phyloP scores from a whole-genome alignment of 2,113 vertebrate genomes.

The Lepus americanus region DNA sequence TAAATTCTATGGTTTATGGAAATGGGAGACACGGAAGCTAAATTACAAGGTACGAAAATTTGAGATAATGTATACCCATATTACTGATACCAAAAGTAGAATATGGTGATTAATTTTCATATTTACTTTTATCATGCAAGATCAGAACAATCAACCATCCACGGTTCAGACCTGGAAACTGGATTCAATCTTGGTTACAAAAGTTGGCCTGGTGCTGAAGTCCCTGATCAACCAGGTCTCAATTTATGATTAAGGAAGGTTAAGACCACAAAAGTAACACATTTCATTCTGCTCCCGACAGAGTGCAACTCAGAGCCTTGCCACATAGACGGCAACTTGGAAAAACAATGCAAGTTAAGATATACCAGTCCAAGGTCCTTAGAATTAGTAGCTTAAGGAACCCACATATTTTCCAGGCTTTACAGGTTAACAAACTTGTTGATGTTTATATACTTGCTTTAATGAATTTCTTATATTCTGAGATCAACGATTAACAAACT shows the following conservation, averaged over 20 bases:
- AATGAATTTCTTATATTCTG: constrained; percentile 25
- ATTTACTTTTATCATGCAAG: constrained; percentile 21
- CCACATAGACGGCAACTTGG: not conserved
- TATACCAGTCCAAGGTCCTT: not conserved
- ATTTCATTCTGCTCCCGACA: not conserved
- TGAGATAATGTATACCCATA: not conserved
- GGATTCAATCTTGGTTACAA: not conserved
- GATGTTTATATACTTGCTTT: constrained; percentile 26
- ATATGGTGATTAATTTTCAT: not conserved
- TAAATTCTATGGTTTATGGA: constrained; percentile 50
- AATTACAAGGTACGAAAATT: constrained; percentile 25
- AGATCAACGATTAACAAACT: constrained; percentile 20
- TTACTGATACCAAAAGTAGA: constrained; percentile 1
- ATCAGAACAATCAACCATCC: constrained; percentile 24
- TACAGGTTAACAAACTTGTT: not conserved
- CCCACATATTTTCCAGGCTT: not conserved
- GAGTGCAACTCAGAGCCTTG: not conserved
- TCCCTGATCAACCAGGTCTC: not conserved
- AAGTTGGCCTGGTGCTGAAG: constrained; percentile 27
- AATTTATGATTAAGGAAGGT: not conserved
- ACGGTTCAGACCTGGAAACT: not conserved
- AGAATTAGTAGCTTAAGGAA: not conserved
- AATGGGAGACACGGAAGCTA: constrained; percentile 13
- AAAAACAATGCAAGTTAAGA: constrained; percentile 9
- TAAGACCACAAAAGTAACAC: not conserved